These are phyloP conservation scores for Entelurus aequoreus DNA, from an alignment of 2,113 vertebrate species.

Conservation along the genomic window DNA sequence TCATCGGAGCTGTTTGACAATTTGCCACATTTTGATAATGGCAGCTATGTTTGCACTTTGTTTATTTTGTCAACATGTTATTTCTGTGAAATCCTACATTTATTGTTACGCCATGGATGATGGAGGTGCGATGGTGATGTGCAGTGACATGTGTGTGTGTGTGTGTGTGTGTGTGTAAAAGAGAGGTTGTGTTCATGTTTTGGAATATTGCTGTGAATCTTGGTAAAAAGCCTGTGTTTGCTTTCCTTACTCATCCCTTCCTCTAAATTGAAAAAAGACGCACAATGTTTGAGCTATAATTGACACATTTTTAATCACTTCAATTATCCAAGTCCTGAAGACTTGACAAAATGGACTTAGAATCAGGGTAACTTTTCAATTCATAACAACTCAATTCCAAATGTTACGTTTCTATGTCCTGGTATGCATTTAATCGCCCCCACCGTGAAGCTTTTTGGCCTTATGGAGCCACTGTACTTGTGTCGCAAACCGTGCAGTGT, in stretches of 20 bases:
- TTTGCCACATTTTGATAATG: constrained; percentile 65
- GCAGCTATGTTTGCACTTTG: constrained; percentile 77
- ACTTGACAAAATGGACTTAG: constrained; percentile 23
- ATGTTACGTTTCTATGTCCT: constrained; percentile 29
- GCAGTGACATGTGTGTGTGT: constrained; percentile 43
- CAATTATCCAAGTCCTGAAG: constrained; percentile 20
- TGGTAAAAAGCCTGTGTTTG: constrained; percentile 55
- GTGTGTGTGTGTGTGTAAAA: constrained; percentile 42
- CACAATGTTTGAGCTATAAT: constrained; percentile 42
- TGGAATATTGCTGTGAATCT: constrained; percentile 74
- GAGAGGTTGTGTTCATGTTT: constrained; percentile 48
- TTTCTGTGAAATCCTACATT: constrained; percentile 77
- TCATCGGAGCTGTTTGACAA: constrained; percentile 59
- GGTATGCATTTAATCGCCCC: constrained; percentile 11
- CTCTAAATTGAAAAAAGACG: constrained; percentile 23
- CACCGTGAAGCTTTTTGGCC: constrained; percentile 3
- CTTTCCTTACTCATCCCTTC: constrained; percentile 56
- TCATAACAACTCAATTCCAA: constrained; percentile 55
- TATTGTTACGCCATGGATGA: constrained; percentile 62
- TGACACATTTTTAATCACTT: constrained; percentile 37
- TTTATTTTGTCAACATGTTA: constrained; percentile 67
- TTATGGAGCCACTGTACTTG: constrained; percentile 11
- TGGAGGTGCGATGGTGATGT: constrained; percentile 58
- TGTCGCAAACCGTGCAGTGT: constrained; percentile 34
- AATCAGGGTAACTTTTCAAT: constrained; percentile 36